Evolutionary conservation across 2,113 vertebrate species (phyloP).

Genomic region (Ascaphus truei): DNA sequence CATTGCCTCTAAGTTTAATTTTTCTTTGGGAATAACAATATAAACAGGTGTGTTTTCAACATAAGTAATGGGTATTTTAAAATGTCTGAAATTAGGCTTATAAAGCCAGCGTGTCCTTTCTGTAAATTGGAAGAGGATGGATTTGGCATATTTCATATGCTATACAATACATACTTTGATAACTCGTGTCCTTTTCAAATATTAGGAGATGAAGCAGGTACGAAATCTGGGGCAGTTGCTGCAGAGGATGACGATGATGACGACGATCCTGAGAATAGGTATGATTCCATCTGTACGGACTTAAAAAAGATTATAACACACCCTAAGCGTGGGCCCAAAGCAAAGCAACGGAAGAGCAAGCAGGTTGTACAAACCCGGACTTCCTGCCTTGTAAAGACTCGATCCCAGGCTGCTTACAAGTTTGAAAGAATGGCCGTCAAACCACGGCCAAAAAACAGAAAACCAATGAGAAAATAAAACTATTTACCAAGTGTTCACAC

Average conservation of each 20-base stretch:
- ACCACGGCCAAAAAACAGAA: conserved; percentile 65
- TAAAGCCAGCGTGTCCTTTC: no score
- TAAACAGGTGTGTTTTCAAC: no score
- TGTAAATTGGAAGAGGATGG: no score
- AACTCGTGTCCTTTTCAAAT: conserved; percentile 35
- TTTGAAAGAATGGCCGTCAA: conserved; percentile 62
- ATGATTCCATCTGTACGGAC: conserved; percentile 79
- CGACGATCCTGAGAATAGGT: conserved; percentile 98
- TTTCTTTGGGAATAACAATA: no score
- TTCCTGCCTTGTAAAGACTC: conserved; percentile 65
- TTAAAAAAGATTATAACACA: conserved; percentile 72
- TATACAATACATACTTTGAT: no score
- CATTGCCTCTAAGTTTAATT: no score
- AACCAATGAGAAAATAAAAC: conserved; percentile 50
- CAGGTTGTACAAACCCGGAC: conserved; percentile 63
- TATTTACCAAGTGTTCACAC: conserved; percentile 51
- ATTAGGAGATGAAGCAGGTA: conserved; percentile 82
- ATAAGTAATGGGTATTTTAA: no score
- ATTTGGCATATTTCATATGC: no score
- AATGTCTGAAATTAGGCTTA: no score
- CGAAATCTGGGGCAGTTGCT: conserved; percentile 67
- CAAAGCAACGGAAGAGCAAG: conserved; percentile 58
- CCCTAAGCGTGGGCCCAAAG: conserved; percentile 66
- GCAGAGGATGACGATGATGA: conserved; percentile 84
- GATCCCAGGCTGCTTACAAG: conserved; percentile 66